These are phyloP conservation scores for Platycercus adscitus DNA, from an alignment of 2,113 vertebrate species.

Conservation along the genomic window DNA sequence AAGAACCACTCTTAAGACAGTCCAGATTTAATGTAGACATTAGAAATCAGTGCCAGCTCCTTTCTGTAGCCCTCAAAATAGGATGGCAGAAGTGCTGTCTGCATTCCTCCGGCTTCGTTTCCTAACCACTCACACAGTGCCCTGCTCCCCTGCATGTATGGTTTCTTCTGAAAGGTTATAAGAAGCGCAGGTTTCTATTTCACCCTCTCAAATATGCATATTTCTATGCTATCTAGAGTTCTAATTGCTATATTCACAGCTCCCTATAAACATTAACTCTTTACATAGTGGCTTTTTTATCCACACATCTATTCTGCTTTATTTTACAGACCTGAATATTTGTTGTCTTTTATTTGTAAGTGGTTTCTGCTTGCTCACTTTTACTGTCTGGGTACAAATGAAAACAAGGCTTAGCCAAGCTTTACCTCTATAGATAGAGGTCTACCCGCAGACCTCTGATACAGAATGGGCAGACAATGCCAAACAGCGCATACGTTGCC, in stretches of 20 bases:
- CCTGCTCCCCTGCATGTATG: accelerated
- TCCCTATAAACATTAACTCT: background rate
- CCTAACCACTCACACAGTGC: accelerated
- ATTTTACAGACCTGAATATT: background rate
- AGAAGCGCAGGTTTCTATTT: background rate
- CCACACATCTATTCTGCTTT: background rate
- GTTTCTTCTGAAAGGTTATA: background rate
- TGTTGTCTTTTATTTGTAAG: accelerated
- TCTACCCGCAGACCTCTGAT: background rate
- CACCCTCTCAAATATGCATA: background rate
- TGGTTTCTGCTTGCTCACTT: background rate
- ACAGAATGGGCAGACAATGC: background rate
- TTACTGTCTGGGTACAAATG: background rate
- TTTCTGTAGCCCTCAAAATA: accelerated
- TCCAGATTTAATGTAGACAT: background rate
- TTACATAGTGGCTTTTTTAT: background rate
- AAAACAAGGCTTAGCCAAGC: background rate
- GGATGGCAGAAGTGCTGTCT: background rate
- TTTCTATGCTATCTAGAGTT: background rate
- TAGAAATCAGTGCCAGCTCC: background rate
- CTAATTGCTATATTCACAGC: background rate
- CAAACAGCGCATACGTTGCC: background rate
- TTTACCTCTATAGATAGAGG: background rate
- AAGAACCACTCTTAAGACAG: background rate
- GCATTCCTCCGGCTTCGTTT: accelerated